Evolutionary conservation across 2,797 vertebrate genomes (phyloP).

Genomic region (Mormyrops attenuatus): DNA sequence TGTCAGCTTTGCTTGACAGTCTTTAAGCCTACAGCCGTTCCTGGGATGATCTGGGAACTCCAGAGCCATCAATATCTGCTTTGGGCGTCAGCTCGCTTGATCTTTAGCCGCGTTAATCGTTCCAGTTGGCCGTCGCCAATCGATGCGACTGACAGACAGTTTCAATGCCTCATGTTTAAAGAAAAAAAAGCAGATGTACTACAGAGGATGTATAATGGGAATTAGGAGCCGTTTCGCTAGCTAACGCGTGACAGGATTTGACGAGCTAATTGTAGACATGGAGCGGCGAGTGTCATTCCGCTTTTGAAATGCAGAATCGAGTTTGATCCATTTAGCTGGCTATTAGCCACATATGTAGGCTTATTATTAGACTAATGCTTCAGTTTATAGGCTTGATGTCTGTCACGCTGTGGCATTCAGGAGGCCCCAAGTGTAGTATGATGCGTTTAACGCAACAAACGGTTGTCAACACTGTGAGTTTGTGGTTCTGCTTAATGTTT

Average conservation of each 20-base stretch:
- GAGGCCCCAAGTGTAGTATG: not conserved
- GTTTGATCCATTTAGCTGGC: constrained; percentile 5
- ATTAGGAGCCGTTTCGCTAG: not conserved
- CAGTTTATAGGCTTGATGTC: not conserved
- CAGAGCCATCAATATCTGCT: not conserved
- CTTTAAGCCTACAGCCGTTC: not conserved
- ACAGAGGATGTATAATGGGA: not conserved
- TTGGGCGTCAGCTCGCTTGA: not conserved
- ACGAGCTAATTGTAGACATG: not conserved
- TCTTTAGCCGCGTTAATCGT: not conserved
- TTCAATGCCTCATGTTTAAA: not conserved
- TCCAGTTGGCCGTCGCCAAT: not conserved
- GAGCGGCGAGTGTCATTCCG: not conserved
- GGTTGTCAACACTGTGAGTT: not conserved
- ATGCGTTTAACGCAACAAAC: not conserved
- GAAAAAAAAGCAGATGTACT: not conserved
- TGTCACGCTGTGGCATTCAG: not conserved
- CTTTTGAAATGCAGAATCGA: not conserved
- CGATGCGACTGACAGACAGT: not conserved
- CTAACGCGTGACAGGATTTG: not conserved
- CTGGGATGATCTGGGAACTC: constrained; percentile 1
- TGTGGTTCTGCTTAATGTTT: not conserved
- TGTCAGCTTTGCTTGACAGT: not conserved
- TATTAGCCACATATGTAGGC: not conserved
- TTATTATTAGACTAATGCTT: not conserved